Conservation (phyloP, 2,888 invertebrate species). For the Chymomyza procnemis region DNA sequence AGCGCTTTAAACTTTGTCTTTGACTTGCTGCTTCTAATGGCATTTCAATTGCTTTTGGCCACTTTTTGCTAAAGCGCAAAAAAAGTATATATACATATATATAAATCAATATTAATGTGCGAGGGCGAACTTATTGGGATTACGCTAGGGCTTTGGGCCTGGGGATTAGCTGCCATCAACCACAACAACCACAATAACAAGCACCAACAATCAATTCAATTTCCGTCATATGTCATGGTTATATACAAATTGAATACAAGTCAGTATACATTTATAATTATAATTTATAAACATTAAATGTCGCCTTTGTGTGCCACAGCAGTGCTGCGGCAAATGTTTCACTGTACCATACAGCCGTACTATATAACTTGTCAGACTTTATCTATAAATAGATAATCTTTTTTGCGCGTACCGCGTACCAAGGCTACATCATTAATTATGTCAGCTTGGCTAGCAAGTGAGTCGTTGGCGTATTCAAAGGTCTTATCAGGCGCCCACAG, state of each 20-base stretch:
- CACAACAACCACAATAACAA: constrained; percentile 25
- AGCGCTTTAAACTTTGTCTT: constrained; percentile 64
- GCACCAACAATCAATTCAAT: constrained; percentile 45
- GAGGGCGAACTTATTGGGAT: neutral
- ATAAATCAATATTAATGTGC: constrained; percentile 35
- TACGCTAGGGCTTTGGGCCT: neutral
- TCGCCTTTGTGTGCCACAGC: constrained; percentile 58
- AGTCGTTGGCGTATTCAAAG: neutral
- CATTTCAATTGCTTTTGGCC: constrained; percentile 55
- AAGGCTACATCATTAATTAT: neutral
- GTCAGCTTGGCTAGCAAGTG: neutral
- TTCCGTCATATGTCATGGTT: constrained; percentile 47
- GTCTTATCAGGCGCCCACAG: constrained; percentile 26
- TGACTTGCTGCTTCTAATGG: constrained; percentile 33
- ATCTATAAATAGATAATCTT: constrained; percentile 73
- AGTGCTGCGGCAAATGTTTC: constrained; percentile 42
- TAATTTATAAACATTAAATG: constrained; percentile 64
- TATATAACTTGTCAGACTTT: constrained; percentile 47
- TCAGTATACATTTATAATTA: constrained; percentile 42
- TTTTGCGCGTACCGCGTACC: constrained; percentile 42
- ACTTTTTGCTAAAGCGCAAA: constrained; percentile 2
- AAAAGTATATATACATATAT: constrained; percentile 38
- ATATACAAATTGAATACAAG: neutral
- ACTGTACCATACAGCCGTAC: constrained; percentile 25
- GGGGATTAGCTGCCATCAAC: neutral